These are phyloP conservation scores for Syrrhaptes paradoxus DNA, from an alignment of 2,113 vertebrate genomes.

Conservation along the genomic window DNA sequence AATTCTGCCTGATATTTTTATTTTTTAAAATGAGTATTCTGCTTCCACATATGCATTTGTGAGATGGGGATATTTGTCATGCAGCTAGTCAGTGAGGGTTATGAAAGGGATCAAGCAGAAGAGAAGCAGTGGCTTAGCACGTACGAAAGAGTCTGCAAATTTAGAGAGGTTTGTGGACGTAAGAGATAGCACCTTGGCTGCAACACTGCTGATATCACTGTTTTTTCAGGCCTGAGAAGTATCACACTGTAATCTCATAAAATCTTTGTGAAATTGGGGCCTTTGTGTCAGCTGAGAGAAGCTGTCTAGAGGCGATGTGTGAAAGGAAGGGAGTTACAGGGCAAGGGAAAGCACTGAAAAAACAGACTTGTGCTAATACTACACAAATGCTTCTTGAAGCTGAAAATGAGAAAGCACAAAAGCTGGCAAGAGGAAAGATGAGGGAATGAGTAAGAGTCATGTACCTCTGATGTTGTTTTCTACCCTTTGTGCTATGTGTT, in stretches of 20 bases:
- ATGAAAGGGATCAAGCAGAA: not conserved
- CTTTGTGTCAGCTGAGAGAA: constrained; percentile 43
- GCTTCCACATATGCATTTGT: not conserved
- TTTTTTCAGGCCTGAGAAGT: constrained; percentile 30
- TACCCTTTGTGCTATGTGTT: not conserved
- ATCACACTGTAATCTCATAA: not conserved
- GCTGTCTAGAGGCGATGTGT: not conserved
- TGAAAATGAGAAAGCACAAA: constrained; percentile 40
- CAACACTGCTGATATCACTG: not conserved
- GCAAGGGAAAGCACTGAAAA: constrained; percentile 35
- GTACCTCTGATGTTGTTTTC: constrained; percentile 33
- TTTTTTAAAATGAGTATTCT: not conserved
- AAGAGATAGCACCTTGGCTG: not conserved
- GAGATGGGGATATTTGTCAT: not conserved
- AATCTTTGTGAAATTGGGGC: not conserved
- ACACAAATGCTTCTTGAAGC: constrained; percentile 14
- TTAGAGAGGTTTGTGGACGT: not conserved
- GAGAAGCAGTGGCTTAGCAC: not conserved
- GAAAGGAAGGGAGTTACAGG: constrained; percentile 48
- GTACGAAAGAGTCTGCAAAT: not conserved
- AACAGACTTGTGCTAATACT: constrained; percentile 2
- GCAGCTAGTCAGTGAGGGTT: not conserved
- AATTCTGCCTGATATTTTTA: not conserved
- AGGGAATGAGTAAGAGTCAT: constrained; percentile 45
- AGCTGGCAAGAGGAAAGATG: constrained; percentile 8